Base-by-base conservation (phyloP, 2,797 vertebrate genomes). In the Perodicticus potto region DNA sequence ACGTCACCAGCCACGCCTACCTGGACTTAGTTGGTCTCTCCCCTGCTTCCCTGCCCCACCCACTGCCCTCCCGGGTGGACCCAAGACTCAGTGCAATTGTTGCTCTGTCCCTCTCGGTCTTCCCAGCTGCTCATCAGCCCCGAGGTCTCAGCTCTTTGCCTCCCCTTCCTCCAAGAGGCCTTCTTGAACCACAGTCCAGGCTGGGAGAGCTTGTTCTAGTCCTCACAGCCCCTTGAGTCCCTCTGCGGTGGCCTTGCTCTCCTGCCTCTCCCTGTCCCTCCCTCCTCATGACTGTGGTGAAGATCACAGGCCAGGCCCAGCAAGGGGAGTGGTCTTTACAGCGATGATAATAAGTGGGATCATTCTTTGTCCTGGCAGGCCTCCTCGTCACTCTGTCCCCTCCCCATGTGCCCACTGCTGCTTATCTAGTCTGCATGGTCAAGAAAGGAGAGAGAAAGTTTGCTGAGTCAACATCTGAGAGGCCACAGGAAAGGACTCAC, bases 401-500 rank as follows among this genome's bases (percentile, higher is more conserved):
- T 17, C 59, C 25, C 0, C 1, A 17, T 0, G 2, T 0, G 20
- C 29, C 27, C 65, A 25, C 37, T 19, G 25, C 17, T 25, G 27
- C 3, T 22, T 2, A 2, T 49, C 34, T 0, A 0, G 37, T 63
- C 67, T 4, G 5, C 37, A 16, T 1, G 10, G 0, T 14, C 43
- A 1, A 4, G 63, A 40, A 53, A 27, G 70, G 72, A 25, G 9
- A 34, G 91, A 49, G 78, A 1, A 7, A 5, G 40, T 5, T 13
- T 7, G 85, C 23, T 0, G 3, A 7, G 74, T 45, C 9, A 27
- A 17, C n/a, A 7, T 43, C 19, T 20, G 23, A 11, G 34, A 8
- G 70, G 80, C 43, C 23, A 23, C 0, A 3, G 72, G 40, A 25
- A 43, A 37, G 67, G 65, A 98, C 99, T 98, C 97, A 99, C 99